These are phyloP conservation scores for Todus mexicanus DNA, from an alignment of 2,797 vertebrate species.

Conservation along the genomic window DNA sequence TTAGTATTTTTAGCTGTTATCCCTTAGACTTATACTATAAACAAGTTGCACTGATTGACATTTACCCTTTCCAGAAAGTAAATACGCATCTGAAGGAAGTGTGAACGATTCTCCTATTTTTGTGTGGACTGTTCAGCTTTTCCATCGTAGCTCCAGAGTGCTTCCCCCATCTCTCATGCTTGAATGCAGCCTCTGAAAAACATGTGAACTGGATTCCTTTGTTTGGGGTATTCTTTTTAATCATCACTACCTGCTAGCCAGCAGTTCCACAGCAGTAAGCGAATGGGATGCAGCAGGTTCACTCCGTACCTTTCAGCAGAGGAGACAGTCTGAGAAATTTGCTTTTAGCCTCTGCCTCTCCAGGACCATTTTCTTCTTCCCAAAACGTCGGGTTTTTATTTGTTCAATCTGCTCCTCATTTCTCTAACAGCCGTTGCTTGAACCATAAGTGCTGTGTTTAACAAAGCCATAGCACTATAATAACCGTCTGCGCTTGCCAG, in stretches of 20 bases:
- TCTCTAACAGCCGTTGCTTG: not conserved
- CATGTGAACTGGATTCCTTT: not conserved
- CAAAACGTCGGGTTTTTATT: not conserved
- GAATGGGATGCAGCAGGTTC: not conserved
- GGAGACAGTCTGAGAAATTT: not conserved
- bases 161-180: fast-evolving
- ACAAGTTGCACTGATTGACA: not conserved
- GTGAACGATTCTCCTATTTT: not conserved
- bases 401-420: not conserved
- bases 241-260: not conserved
- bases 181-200: not conserved
- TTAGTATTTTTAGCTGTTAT: not conserved
- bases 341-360: not conserved
- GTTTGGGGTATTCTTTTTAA: not conserved
- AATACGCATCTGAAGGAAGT: not conserved
- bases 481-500: not conserved
- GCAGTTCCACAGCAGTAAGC: not conserved
- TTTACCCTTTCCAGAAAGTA: not conserved
- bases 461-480: not conserved
- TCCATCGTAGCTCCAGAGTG: not conserved
- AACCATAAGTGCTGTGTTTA: not conserved
- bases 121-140: not conserved
- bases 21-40: not conserved
- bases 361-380: not conserved
- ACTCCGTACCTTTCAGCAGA: not conserved